Percentiles rank a stretch among this genome's conserved stretches.
These are phyloP conservation scores for Halcyon malimbica DNA, from an alignment of 2,113 vertebrate genomes.

Conservation along the genomic window DNA sequence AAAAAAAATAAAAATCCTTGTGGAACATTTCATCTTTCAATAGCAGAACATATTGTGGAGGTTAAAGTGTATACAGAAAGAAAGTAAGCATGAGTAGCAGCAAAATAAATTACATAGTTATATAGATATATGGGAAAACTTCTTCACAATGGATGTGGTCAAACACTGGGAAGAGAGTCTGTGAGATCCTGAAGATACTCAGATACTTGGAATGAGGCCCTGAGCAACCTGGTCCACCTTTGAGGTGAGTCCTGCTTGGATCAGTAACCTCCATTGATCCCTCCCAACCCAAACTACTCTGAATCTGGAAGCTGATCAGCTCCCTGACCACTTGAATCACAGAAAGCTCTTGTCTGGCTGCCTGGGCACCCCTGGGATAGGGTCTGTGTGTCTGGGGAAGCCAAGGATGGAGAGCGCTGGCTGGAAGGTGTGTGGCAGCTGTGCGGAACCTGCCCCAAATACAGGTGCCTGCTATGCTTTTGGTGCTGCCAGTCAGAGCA, in stretches of 20 bases:
- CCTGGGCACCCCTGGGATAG: neutral
- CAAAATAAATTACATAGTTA: neutral
- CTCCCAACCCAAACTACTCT: neutral
- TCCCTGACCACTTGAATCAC: accelerated
- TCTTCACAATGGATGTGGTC: neutral
- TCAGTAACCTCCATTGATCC: accelerated
- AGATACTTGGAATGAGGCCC: neutral
- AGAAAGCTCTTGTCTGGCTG: neutral
- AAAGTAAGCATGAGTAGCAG: neutral
- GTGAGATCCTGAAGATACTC: neutral
- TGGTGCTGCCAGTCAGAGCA: neutral
- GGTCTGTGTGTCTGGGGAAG: neutral
- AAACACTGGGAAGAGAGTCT: neutral
- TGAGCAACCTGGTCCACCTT: neutral
- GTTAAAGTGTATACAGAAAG: neutral
- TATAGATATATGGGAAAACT: neutral
- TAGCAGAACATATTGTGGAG: neutral
- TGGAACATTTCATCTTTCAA: neutral
- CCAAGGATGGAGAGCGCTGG: neutral
- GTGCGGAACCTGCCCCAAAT: neutral
- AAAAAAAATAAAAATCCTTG: neutral
- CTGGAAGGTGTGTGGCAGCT: neutral
- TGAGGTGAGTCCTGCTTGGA: neutral
- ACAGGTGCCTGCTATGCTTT: neutral
- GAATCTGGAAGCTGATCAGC: neutral